A percentile compares a stretch with the other conserved stretches of the same genome.
Evolutionary conservation across 2,113 vertebrate genomes (phyloP).

Genomic region (Leptodactylus fuscus): DNA sequence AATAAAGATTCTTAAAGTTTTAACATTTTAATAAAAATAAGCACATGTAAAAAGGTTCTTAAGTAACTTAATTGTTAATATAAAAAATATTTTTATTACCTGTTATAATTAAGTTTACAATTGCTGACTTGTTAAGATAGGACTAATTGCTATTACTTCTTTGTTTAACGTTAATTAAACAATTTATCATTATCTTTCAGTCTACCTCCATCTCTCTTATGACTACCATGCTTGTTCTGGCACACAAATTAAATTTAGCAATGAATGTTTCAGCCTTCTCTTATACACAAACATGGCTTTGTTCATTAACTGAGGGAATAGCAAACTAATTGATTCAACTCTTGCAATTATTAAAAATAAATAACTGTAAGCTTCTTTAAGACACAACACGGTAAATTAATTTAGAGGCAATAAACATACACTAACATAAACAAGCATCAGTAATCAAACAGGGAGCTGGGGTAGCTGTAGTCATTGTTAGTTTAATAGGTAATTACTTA

Average conservation of each 20-base stretch:
- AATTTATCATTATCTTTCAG: constrained; percentile 59
- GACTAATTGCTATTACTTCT: constrained; percentile 60
- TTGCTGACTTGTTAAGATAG: constrained; percentile 58
- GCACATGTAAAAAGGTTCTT: neutral
- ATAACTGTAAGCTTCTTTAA: neutral
- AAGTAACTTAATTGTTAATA: constrained; percentile 23
- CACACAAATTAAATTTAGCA: constrained; percentile 54
- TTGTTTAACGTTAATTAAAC: constrained; percentile 59
- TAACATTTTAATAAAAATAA: constrained; percentile 1
- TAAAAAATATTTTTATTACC: constrained; percentile 47
- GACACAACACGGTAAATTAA: neutral
- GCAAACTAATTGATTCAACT: constrained; percentile 42
- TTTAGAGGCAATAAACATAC: constrained; percentile 14
- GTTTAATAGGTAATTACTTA: too few species aligned
- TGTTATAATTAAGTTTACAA: constrained; percentile 54
- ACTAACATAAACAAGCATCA: neutral
- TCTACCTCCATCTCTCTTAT: constrained; percentile 53
- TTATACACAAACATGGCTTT: constrained; percentile 41
- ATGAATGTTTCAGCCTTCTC: constrained; percentile 42
- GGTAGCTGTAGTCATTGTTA: neutral
- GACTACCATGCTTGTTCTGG: constrained; percentile 45
- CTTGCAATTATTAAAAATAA: constrained; percentile 44
- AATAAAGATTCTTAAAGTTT: neutral
- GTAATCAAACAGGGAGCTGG: neutral
- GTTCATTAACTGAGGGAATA: constrained; percentile 45